phyloP scores from a whole-genome alignment of 2,113 vertebrate species.

The Corythoichthys intestinalis region DNA sequence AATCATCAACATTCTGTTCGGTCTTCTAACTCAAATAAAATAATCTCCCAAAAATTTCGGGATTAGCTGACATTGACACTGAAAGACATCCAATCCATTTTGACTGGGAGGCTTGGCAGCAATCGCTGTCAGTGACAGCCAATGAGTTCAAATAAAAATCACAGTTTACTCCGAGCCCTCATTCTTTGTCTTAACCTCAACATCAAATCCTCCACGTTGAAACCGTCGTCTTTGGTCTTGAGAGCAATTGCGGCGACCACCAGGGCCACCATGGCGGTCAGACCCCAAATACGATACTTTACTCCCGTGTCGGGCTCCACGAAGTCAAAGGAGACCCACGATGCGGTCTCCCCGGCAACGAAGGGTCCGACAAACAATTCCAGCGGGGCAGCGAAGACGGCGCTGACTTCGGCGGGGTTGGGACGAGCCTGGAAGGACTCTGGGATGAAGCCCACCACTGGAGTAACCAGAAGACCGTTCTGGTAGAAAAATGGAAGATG shows the following conservation, averaged over 20 bases:
- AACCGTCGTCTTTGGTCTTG: conserved; percentile 75
- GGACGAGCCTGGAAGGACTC: conserved; percentile 76
- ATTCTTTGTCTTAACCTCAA: conserved; percentile 17
- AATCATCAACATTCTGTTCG: no score
- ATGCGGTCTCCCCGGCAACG: background rate
- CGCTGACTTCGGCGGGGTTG: conserved; percentile 85
- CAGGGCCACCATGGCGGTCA: conserved; percentile 80
- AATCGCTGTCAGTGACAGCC: background rate
- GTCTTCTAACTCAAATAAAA: no score
- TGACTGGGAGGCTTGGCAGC: no score
- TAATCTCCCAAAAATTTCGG: no score
- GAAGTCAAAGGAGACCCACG: conserved; percentile 75
- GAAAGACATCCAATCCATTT: no score
- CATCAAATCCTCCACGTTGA: conserved; percentile 67
- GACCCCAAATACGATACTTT: conserved; percentile 80
- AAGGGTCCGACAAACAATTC: conserved; percentile 71
- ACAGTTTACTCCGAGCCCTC: conserved; percentile 74
- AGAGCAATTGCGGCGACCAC: conserved; percentile 75
- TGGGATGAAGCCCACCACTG: conserved; percentile 86
- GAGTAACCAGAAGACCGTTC: conserved; percentile 77
- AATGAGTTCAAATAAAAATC: conserved; percentile 27
- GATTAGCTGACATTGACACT: no score
- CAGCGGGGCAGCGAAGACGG: conserved; percentile 83
- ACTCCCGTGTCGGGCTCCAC: conserved; percentile 57
- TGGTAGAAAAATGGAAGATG: conserved; percentile 37